Base-by-base conservation (phyloP, 2,797 vertebrate species). In the Cetoscarus ocellatus region DNA sequence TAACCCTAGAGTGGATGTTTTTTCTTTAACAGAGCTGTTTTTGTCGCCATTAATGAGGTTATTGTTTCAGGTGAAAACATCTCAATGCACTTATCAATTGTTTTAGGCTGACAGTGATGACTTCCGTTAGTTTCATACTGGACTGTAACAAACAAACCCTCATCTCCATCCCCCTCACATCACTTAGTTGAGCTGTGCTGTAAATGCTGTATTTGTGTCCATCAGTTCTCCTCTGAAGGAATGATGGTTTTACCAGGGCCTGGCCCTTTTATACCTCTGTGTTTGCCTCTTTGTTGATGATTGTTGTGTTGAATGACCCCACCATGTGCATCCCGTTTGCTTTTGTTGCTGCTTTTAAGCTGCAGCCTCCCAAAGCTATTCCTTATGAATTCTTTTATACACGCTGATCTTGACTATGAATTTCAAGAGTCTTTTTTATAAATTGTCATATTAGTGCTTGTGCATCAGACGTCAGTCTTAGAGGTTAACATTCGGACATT, bases 261-360 rank as follows among this genome's bases (percentile, higher is more conserved):
- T 77, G 34, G 59, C 71, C 53, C 71, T 56, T 81, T 74, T 73
- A 68, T 84, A 83, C 67, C 58, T 81, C 63, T 80, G 39, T 83
- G 80, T 85, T 85, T 86, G 75, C 64, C 84, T 82, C 51, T 86
- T 71, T 80, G 75, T 82, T 78, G 73, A 66, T 79, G 68, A 81
- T 75, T 88, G 80, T 83, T 3, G 65, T 82, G 80, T 84, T 73
- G 74, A 85, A 57, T 63, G 62, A 54, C 65, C 78, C 59, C 35
- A 62, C 34, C 77, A 52, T 67, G 51, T 86, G 58, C 80, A 66
- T 75, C 19, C 61, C 51, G 52, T 58, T 73, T 65, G 67, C 51
- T 51, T 63, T 42, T 61, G 18, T 47, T 57, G 52, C 53, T 52
- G 19, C 50, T 78, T 49, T 58, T 19, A 15, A 63, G 27, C 74